These are phyloP conservation scores for Synergus japonicus DNA, from an alignment of 2,888 invertebrate genomes.

Conservation along the genomic window DNA sequence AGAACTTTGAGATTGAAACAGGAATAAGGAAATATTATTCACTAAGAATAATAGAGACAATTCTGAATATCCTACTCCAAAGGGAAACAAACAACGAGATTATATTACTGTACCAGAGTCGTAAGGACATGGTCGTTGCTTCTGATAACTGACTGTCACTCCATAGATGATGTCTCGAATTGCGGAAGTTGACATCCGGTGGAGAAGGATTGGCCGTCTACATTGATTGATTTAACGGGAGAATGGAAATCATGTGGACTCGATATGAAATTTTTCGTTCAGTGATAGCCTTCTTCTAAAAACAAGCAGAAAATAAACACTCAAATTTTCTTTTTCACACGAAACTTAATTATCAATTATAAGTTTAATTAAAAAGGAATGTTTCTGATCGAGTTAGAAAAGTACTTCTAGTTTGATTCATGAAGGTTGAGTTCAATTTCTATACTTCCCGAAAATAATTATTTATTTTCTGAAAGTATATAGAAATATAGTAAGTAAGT, in stretches of 20 bases:
- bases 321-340: background rate
- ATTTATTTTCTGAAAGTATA: background rate
- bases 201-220: background rate
- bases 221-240: background rate
- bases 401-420: no score
- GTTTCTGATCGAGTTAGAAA: background rate
- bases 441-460: background rate
- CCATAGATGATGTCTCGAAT: background rate
- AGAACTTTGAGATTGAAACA: background rate
- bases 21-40: background rate
- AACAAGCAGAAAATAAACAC: no score
- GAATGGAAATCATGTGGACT: background rate
- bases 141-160: background rate
- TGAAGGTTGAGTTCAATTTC: background rate
- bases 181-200: background rate
- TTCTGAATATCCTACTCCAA: background rate
- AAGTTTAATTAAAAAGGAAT: background rate
- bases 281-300: background rate
- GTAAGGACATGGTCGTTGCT: constrained; percentile 9
- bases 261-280: background rate
- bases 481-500: no score
- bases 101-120: background rate
- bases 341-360: background rate
- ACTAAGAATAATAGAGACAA: background rate
- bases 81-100: background rate